Evolutionary conservation across 2,113 vertebrate genomes (phyloP).

Genomic region (Azemiops feae): DNA sequence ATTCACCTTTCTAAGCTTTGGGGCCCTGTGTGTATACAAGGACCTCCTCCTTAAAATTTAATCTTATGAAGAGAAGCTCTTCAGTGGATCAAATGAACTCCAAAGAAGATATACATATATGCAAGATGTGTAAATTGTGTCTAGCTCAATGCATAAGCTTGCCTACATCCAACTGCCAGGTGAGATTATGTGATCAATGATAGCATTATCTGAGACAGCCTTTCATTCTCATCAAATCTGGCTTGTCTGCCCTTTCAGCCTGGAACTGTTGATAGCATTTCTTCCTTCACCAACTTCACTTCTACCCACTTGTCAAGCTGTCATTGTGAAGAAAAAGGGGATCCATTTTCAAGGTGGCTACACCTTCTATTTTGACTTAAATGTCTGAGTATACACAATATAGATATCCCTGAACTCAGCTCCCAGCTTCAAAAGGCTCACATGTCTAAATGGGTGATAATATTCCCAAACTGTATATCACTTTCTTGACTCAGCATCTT

Average conservation of each 20-base stretch:
- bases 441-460: neutral
- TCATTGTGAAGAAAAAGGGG: conserved; percentile 51
- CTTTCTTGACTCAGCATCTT: conserved; percentile 1
- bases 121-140: neutral
- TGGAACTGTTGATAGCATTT: conserved; percentile 67
- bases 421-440: neutral
- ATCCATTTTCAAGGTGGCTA: conserved; percentile 34
- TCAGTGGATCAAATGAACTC: conserved; percentile 3
- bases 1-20: neutral
- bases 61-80: neutral
- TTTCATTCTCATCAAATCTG: conserved; percentile 71
- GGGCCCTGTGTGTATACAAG: neutral
- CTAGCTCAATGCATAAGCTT: conserved; percentile 33
- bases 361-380: conserved; percentile 9
- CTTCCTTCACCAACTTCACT: conserved; percentile 68
- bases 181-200: conserved; percentile 70
- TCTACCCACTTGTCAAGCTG: conserved; percentile 67
- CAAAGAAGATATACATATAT: neutral
- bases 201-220: conserved; percentile 69
- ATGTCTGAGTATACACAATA: neutral
- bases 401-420: neutral
- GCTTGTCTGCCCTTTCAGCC: conserved; percentile 71
- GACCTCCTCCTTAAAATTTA: neutral
- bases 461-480: neutral
- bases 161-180: conserved; percentile 52